A percentile compares a stretch with the other conserved stretches of the same genome.
Conservation (phyloP, 2,888 invertebrate genomes). For the Drosophila emarginata region DNA sequence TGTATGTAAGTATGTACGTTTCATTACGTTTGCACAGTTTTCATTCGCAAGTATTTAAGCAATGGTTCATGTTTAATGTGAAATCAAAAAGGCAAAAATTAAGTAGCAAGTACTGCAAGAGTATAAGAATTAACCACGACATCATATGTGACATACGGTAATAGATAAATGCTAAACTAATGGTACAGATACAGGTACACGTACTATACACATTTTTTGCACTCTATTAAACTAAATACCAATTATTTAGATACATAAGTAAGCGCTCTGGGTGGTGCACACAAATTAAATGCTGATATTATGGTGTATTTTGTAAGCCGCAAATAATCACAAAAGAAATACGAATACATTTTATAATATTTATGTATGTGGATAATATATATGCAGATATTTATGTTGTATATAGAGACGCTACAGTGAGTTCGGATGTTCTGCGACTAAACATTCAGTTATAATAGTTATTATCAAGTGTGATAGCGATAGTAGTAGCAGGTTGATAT, state of each 20-base stretch:
- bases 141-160: constrained; percentile 81
- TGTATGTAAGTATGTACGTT: constrained; percentile 22
- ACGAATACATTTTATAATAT: constrained; percentile 43
- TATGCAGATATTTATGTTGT: constrained; percentile 27
- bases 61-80: constrained; percentile 59
- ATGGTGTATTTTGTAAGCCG: constrained; percentile 61
- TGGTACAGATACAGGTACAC: constrained; percentile 44
- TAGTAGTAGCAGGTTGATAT: constrained; percentile 1
- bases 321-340: constrained; percentile 59
- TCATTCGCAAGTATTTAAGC: constrained; percentile 73
- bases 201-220: constrained; percentile 29
- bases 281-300: constrained; percentile 47
- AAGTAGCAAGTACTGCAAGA: constrained; percentile 63
- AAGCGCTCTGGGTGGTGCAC: constrained; percentile 53
- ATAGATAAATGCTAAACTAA: constrained; percentile 26
- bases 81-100: constrained; percentile 51
- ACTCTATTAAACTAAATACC: background rate
- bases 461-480: constrained; percentile 7
- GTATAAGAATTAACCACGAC: constrained; percentile 75
- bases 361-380: background rate
- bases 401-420: constrained; percentile 63
- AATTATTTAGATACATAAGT: constrained; percentile 15
- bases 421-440: constrained; percentile 54
- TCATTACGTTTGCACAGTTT: constrained; percentile 78
- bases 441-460: constrained; percentile 62